Evolutionary conservation across 2,888 invertebrate genomes (phyloP).

Genomic region (Melieria crassipennis): DNA sequence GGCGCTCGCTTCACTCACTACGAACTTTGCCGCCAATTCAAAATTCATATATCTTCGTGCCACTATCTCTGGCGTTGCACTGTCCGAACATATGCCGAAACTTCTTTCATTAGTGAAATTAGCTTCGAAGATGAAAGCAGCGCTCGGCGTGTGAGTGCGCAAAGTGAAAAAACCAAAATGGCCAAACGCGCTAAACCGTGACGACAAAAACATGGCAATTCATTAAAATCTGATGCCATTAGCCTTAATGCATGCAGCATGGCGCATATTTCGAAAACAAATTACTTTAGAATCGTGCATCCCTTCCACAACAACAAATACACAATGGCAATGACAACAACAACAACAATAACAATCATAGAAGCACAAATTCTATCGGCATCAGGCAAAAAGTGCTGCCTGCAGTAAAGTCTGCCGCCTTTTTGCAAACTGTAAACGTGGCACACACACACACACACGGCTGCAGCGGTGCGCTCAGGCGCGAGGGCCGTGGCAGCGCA

Average conservation of each 20-base stretch:
- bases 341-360: not conserved
- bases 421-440: too few relatives aligned
- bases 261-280: slow-evolving; percentile 36
- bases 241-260: slow-evolving; percentile 29
- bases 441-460: not conserved
- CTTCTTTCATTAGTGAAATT: slow-evolving; percentile 30
- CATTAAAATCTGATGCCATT: slow-evolving; percentile 38
- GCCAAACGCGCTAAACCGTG: not conserved
- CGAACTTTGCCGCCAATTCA: too few relatives aligned
- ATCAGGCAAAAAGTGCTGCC: too few relatives aligned
- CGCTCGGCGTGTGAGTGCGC: not conserved
- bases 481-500: slow-evolving; percentile 2
- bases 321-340: not conserved
- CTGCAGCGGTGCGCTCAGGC: not conserved
- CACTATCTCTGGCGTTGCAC: not conserved
- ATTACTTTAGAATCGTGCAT: slow-evolving; percentile 34
- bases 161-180: not conserved
- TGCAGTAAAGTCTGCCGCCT: too few relatives aligned
- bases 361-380: too few relatives aligned
- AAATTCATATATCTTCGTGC: too few relatives aligned
- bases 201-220: slow-evolving; percentile 12
- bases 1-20: too few relatives aligned
- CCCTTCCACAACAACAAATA: slow-evolving; percentile 11
- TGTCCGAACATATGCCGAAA: slow-evolving; percentile 11
- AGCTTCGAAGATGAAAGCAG: slow-evolving; percentile 4